phyloP scores from a whole-genome alignment of 1,140 invertebrate species.

The Trachelipus rathkii region DNA sequence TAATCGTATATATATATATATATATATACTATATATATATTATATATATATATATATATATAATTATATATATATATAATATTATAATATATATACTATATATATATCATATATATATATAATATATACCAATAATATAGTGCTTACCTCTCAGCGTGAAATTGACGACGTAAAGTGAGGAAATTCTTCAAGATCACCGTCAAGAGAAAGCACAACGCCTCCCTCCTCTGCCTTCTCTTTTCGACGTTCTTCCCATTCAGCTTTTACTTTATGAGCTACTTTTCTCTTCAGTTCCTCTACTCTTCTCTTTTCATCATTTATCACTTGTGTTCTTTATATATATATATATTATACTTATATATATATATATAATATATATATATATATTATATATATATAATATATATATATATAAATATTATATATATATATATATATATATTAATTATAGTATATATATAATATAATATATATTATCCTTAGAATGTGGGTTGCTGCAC shows the following conservation, averaged over 20 bases:
- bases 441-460: too few relatives aligned
- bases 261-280: constrained; percentile 80
- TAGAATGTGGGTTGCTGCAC: too few relatives aligned
- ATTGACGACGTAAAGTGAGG: constrained; percentile 60
- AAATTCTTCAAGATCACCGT: constrained; percentile 60
- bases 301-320: constrained; percentile 80
- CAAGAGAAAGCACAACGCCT: constrained; percentile 66
- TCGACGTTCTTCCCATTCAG: constrained; percentile 69
- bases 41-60: too few relatives aligned
- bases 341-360: too few relatives aligned
- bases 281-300: constrained; percentile 78
- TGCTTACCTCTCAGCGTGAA: constrained; percentile 62
- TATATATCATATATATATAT: constrained; percentile 3
- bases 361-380: too few relatives aligned
- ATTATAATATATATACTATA: constrained; percentile 1
- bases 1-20: background rate
- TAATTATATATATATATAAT: background rate
- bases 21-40: too few relatives aligned
- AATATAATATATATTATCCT: too few relatives aligned
- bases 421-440: too few relatives aligned
- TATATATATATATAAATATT: too few relatives aligned
- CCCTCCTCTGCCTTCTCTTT: constrained; percentile 50
- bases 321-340: constrained; percentile 71
- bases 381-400: too few relatives aligned
- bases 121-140: background rate